A percentile compares a stretch with the other conserved stretches of the same genome.
Evolutionary conservation across 2,797 vertebrate genomes (phyloP).

Genomic region (Lophura swinhoii): DNA sequence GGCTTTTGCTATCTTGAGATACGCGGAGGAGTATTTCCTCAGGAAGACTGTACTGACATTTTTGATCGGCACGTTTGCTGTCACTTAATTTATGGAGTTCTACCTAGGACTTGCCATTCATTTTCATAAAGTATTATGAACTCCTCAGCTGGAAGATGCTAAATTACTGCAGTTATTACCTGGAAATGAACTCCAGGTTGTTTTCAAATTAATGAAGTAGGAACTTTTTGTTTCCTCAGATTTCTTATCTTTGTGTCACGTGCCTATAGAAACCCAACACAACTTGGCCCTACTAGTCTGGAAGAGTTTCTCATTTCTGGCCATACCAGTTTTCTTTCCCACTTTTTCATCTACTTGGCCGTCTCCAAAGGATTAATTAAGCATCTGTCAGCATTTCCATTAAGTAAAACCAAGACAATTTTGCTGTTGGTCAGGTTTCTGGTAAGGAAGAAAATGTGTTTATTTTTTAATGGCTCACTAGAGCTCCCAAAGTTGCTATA

Average conservation of each 20-base stretch:
- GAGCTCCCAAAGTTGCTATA: slow-evolving; percentile 1
- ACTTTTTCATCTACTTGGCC: background rate
- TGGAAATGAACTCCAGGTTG: background rate
- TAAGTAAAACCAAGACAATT: slow-evolving; percentile 28
- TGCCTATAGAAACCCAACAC: background rate
- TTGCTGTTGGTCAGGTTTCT: slow-evolving; percentile 54
- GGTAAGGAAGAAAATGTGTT: slow-evolving; percentile 31
- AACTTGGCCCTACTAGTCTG: background rate
- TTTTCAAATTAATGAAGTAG: slow-evolving; percentile 1
- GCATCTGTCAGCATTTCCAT: background rate
- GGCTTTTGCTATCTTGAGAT: background rate
- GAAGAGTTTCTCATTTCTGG: background rate
- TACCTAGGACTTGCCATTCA: background rate
- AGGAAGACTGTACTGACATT: background rate
- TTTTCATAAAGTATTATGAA: background rate
- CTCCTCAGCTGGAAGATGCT: background rate
- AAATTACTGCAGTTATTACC: background rate
- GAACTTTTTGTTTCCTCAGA: background rate
- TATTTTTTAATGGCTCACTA: slow-evolving; percentile 23
- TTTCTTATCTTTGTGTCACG: background rate
- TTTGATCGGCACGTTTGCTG: background rate
- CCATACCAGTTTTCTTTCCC: background rate
- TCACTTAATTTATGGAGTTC: background rate
- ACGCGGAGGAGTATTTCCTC: background rate
- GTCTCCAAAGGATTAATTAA: slow-evolving; percentile 57